phyloP scores from a whole-genome alignment of 2,797 vertebrate genomes.

The Gorsachius magnificus region DNA sequence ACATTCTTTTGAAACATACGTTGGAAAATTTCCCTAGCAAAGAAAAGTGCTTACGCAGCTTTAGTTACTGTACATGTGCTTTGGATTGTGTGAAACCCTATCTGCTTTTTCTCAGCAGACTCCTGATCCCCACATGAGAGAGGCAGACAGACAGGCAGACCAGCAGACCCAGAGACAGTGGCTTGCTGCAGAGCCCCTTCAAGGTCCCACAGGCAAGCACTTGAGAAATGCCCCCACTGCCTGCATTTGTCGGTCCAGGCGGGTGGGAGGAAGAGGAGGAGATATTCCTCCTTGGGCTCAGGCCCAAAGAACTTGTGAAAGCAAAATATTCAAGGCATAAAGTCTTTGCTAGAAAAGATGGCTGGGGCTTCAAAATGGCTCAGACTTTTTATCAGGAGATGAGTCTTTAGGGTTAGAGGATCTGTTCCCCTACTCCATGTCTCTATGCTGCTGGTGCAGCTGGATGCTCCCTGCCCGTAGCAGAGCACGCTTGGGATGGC shows the following conservation, averaged over 20 bases:
- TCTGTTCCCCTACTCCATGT: neutral
- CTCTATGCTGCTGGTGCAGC: neutral
- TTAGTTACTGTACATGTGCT: slow-evolving; percentile 53
- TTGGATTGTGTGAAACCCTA: slow-evolving; percentile 65
- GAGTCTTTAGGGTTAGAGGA: neutral
- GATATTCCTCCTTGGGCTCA: neutral
- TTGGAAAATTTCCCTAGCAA: slow-evolving; percentile 44
- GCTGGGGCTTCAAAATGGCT: neutral
- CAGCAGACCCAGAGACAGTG: neutral
- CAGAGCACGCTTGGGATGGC: neutral
- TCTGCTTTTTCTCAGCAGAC: slow-evolving; percentile 50
- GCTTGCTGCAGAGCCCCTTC: neutral
- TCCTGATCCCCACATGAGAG: neutral
- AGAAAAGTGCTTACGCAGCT: slow-evolving; percentile 49
- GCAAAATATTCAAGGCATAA: neutral
- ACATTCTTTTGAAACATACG: slow-evolving; percentile 1
- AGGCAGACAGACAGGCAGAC: neutral
- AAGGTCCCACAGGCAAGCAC: neutral
- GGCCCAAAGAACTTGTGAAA: neutral
- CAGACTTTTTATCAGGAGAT: neutral
- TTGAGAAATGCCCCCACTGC: neutral
- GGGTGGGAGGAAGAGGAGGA: neutral
- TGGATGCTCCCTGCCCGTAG: neutral
- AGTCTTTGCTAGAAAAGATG: neutral
- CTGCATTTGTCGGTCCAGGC: neutral